These are phyloP conservation scores for Theretra japonica DNA, from an alignment of 2,888 invertebrate genomes.

Conservation along the genomic window DNA sequence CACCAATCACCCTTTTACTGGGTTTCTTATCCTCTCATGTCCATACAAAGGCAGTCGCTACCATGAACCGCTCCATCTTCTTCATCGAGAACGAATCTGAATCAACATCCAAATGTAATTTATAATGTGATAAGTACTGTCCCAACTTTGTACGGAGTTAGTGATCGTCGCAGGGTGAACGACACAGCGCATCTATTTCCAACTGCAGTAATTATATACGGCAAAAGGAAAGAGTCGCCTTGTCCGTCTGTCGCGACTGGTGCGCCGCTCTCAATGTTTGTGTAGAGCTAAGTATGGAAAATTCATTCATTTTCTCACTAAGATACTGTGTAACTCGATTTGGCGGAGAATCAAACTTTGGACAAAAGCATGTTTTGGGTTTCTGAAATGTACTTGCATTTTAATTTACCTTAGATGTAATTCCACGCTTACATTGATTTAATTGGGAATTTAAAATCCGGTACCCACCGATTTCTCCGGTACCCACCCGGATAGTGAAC, in stretches of 20 bases:
- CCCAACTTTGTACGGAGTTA: neutral
- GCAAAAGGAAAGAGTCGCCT: conserved; percentile 51
- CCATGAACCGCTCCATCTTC: too few relatives aligned
- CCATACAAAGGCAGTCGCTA: too few relatives aligned
- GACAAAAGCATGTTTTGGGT: neutral
- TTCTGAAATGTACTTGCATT: too few relatives aligned
- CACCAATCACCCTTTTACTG: too few relatives aligned
- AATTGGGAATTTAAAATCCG: too few relatives aligned
- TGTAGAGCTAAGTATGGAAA: conserved; percentile 19
- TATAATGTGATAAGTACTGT: conserved; percentile 13
- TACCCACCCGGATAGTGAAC: too few relatives aligned
- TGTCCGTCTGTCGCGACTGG: conserved; percentile 42
- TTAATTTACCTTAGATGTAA: neutral
- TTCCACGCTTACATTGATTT: neutral
- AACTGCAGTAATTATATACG: conserved; percentile 57
- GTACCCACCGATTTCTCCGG: too few relatives aligned
- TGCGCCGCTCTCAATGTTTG: neutral
- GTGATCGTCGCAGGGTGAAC: conserved; percentile 61
- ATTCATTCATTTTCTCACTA: conserved; percentile 11
- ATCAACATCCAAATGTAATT: too few relatives aligned
- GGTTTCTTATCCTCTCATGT: too few relatives aligned
- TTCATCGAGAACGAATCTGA: too few relatives aligned
- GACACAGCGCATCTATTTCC: conserved; percentile 62
- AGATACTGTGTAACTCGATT: too few relatives aligned
- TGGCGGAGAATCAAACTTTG: too few relatives aligned